Percentiles rank a stretch among this genome's conserved stretches.
phyloP scores from a whole-genome alignment of 2,113 vertebrate genomes.

The Panthera leo region DNA sequence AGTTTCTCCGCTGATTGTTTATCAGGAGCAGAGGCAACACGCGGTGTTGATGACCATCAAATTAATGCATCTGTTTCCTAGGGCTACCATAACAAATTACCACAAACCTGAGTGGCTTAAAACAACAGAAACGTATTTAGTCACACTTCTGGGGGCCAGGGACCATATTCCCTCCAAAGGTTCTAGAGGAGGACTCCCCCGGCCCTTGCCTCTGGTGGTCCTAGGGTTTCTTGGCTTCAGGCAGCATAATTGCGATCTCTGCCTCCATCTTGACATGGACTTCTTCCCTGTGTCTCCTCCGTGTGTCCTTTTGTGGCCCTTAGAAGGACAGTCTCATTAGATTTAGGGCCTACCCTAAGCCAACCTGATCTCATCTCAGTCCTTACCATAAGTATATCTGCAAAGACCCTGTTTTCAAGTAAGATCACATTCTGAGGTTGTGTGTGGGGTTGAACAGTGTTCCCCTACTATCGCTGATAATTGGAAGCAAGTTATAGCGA shows the following conservation, averaged over 20 bases:
- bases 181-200: background rate
- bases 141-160: background rate
- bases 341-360: background rate
- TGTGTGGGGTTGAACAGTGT: background rate
- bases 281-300: background rate
- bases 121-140: background rate
- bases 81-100: background rate
- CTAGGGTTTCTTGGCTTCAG: background rate
- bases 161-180: background rate
- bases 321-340: background rate
- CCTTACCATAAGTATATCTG: background rate
- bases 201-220: background rate
- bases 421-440: background rate
- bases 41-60: background rate
- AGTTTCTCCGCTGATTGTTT: background rate
- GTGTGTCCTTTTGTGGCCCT: background rate
- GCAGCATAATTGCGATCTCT: background rate
- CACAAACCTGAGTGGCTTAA: background rate
- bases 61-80: background rate
- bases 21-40: background rate
- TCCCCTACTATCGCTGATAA: background rate
- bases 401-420: slow-evolving; percentile 4
- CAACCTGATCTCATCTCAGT: background rate
- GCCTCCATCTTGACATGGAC: background rate
- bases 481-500: background rate